Evolutionary conservation across 2,797 vertebrate species (phyloP).

Genomic region (Sebastes steindachneri): DNA sequence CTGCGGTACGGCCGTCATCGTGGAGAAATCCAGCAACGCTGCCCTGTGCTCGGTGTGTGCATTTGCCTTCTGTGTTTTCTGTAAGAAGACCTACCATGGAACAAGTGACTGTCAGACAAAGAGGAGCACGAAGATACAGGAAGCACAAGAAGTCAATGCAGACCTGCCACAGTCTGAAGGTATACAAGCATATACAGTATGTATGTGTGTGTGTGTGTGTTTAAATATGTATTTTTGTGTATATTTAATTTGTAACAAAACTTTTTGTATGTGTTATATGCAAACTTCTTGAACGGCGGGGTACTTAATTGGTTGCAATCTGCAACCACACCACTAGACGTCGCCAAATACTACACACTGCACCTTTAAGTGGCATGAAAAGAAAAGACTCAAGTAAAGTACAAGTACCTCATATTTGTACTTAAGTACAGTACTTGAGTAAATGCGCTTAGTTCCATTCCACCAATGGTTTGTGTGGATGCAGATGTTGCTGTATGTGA

Average conservation of each 20-base stretch:
- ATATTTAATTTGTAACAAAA: background rate
- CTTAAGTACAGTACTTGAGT: background rate
- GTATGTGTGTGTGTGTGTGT: background rate
- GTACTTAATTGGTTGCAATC: no score
- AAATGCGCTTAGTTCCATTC: background rate
- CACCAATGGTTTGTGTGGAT: background rate
- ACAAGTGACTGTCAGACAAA: slow-evolving; percentile 69
- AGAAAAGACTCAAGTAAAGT: background rate
- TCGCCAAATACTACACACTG: no score
- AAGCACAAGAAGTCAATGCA: slow-evolving; percentile 34
- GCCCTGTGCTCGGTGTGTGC: slow-evolving; percentile 86
- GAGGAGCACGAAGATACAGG: background rate
- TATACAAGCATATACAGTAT: background rate
- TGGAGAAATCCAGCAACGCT: slow-evolving; percentile 83
- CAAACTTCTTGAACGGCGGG: no score
- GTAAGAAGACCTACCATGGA: slow-evolving; percentile 88
- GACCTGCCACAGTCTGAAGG: slow-evolving; percentile 44
- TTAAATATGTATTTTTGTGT: no score
- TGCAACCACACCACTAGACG: no score
- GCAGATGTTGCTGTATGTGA: background rate
- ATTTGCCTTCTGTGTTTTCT: slow-evolving; percentile 90
- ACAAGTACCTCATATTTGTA: background rate
- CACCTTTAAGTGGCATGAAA: no score
- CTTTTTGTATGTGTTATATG: background rate
- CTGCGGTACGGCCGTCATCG: slow-evolving; percentile 86